Percentiles rank a stretch among this genome's conserved stretches.
phyloP scores from a whole-genome alignment of 2,113 vertebrate species.

The Papio anubis region DNA sequence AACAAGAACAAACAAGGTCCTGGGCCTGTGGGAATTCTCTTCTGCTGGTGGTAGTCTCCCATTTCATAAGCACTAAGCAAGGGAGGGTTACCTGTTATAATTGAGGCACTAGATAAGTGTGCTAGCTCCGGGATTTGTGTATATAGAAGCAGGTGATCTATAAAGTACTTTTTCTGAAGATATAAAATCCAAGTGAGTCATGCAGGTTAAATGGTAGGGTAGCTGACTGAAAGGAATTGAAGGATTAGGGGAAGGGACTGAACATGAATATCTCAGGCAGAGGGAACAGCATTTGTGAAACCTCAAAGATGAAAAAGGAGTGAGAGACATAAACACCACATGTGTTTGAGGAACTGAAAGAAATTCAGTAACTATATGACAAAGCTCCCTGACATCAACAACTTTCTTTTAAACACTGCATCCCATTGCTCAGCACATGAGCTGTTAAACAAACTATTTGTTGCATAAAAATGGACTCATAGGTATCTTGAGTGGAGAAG shows the following conservation, averaged over 20 bases:
- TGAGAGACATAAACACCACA: background rate
- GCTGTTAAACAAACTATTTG: background rate
- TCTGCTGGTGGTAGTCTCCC: background rate
- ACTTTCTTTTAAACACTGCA: background rate
- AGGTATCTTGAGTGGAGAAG: background rate
- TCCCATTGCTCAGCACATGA: background rate
- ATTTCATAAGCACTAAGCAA: background rate
- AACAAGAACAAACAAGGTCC: background rate
- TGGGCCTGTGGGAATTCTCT: background rate
- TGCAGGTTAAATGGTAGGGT: background rate
- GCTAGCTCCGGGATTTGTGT: background rate
- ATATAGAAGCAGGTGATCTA: background rate
- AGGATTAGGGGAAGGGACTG: accelerated
- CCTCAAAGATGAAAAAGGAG: background rate
- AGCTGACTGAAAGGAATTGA: background rate
- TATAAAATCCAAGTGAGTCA: background rate
- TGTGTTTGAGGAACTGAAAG: background rate
- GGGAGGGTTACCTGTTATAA: background rate
- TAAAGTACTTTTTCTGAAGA: background rate
- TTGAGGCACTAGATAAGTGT: background rate
- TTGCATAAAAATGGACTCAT: background rate
- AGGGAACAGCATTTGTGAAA: background rate
- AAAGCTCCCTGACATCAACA: background rate
- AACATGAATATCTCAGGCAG: background rate
- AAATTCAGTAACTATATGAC: background rate